These are phyloP conservation scores for Menidia menidia DNA, from an alignment of 2,797 vertebrate species.

Conservation along the genomic window DNA sequence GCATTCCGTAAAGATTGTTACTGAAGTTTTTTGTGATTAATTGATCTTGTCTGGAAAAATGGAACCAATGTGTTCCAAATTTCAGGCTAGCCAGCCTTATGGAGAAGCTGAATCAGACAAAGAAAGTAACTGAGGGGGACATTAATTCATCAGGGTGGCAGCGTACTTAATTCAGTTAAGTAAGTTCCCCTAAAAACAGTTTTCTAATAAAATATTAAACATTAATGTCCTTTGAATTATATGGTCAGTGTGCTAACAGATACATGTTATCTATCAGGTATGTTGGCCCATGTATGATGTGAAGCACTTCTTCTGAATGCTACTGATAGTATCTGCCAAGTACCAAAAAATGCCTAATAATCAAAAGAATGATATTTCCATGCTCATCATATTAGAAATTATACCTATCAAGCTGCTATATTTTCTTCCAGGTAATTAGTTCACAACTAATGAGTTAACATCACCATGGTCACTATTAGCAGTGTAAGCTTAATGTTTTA, in stretches of 20 bases:
- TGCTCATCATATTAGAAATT: neutral
- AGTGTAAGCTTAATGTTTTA: constrained; percentile 12
- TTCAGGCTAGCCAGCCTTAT: constrained; percentile 21
- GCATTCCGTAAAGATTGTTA: constrained; percentile 24
- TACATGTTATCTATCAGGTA: no score
- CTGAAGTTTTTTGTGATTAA: constrained; percentile 47
- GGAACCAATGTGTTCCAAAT: constrained; percentile 53
- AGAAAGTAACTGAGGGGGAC: constrained; percentile 53
- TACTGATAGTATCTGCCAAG: no score
- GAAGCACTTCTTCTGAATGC: no score
- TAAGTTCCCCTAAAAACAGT: no score
- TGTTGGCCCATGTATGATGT: no score
- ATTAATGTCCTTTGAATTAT: no score
- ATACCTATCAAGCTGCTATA: constrained; percentile 13
- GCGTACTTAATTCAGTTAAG: no score
- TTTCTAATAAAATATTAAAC: no score
- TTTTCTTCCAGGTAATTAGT: constrained; percentile 4
- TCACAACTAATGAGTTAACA: constrained; percentile 18
- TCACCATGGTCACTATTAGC: constrained; percentile 26
- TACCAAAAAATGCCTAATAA: no score
- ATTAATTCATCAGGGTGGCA: constrained; percentile 41
- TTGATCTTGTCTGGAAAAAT: constrained; percentile 57
- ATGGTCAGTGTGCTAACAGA: no score
- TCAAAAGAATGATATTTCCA: neutral
- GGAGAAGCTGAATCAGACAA: constrained; percentile 50